Evolutionary conservation across 2,113 vertebrate genomes (phyloP).

Genomic region (Sula dactylatra): DNA sequence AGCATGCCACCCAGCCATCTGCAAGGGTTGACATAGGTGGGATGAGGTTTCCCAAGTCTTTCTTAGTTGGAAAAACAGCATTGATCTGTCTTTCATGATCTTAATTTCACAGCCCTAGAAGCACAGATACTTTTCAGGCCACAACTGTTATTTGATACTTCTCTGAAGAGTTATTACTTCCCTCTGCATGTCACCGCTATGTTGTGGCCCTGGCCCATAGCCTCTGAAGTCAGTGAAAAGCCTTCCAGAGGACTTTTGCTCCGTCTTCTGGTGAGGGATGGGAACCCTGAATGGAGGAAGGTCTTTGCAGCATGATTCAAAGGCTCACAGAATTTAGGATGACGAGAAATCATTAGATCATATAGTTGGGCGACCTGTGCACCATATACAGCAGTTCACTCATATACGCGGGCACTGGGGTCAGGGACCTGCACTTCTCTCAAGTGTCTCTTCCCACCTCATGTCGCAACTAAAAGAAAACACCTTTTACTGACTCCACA

Average conservation of each 20-base stretch:
- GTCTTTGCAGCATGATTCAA: background rate
- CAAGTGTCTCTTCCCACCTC: background rate
- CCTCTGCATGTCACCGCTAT: background rate
- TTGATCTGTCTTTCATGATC: background rate
- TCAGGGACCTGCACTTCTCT: background rate
- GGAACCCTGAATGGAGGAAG: background rate
- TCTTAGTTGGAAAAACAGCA: background rate
- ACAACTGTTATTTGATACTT: background rate
- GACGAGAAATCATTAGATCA: background rate
- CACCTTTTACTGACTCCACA: background rate
- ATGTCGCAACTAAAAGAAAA: background rate
- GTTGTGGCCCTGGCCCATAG: background rate
- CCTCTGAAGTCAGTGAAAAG: background rate
- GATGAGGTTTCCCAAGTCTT: background rate
- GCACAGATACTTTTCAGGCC: background rate
- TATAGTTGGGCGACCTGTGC: background rate
- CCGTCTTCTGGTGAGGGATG: background rate
- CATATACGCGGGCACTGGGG: fast-evolving
- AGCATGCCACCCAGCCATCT: background rate
- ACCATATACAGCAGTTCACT: background rate
- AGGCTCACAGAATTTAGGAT: background rate
- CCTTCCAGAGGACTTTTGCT: background rate
- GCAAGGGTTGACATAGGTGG: background rate
- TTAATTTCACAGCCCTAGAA: background rate
- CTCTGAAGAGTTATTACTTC: background rate